Conservation (phyloP, 2,888 invertebrate genomes). For the Eupithecia subfuscata region DNA sequence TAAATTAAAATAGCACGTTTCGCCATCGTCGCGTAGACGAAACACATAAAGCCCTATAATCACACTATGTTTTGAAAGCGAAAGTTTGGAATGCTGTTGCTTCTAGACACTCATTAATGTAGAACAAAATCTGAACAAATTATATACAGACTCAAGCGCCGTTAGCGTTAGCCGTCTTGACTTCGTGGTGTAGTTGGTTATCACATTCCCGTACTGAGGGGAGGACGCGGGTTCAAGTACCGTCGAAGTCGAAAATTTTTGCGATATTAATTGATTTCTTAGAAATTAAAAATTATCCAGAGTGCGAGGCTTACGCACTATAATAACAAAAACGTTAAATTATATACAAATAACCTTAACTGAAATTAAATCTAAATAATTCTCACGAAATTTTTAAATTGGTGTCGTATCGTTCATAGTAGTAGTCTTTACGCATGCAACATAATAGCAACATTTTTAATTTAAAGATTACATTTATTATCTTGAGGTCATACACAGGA, state of each 20-base stretch:
- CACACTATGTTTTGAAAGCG: neutral
- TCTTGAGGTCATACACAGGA: neutral
- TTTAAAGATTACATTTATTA: neutral
- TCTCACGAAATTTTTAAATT: neutral
- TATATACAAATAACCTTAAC: too few relatives aligned
- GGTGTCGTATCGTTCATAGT: neutral
- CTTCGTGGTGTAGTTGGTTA: too few relatives aligned
- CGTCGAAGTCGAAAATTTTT: too few relatives aligned
- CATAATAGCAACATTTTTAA: neutral
- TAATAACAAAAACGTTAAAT: too few relatives aligned
- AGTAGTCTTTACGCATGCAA: neutral
- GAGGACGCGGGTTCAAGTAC: too few relatives aligned
- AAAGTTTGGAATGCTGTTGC: neutral
- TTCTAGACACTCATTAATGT: neutral
- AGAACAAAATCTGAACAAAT: neutral
- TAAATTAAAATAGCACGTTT: slow-evolving; percentile 42
- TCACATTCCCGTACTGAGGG: too few relatives aligned
- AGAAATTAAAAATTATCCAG: too few relatives aligned
- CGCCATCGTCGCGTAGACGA: slow-evolving; percentile 40
- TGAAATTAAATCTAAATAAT: neutral
- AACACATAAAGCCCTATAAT: slow-evolving; percentile 39
- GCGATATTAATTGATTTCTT: too few relatives aligned
- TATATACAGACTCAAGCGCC: too few relatives aligned
- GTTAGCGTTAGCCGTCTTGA: too few relatives aligned
- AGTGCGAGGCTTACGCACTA: too few relatives aligned